These are phyloP conservation scores for Melinaea menophilus DNA, from an alignment of 2,888 invertebrate species.

Conservation along the genomic window DNA sequence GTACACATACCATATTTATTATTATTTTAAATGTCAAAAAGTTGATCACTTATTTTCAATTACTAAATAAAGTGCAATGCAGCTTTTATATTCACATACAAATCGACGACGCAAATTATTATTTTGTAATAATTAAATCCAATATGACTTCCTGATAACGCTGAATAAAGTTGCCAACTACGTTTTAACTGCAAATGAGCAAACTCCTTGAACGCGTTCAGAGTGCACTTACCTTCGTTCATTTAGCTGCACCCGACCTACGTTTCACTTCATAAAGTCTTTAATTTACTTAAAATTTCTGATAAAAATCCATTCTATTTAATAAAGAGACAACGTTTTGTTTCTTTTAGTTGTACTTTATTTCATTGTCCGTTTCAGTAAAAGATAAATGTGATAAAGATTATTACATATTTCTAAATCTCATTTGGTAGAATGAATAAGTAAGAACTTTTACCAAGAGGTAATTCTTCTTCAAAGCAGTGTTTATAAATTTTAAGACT, in stretches of 20 bases:
- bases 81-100: neutral
- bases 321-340: neutral
- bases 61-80: too few species aligned
- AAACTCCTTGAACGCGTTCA: conserved; percentile 1
- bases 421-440: too few species aligned
- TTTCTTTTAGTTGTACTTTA: neutral
- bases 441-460: too few species aligned
- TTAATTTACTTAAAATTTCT: neutral
- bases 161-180: conserved; percentile 5
- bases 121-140: neutral
- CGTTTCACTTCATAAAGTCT: neutral
- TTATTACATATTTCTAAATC: too few species aligned
- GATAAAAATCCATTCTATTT: neutral
- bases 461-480: too few species aligned
- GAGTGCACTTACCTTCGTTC: neutral
- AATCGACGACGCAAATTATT: neutral
- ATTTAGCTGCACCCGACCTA: neutral
- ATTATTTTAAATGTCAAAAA: too few species aligned
- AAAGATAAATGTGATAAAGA: too few species aligned
- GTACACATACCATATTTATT: too few species aligned
- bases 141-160: neutral
- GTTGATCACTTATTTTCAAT: too few species aligned
- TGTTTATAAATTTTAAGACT: too few species aligned
- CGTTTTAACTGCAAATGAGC: conserved; percentile 6
- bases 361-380: too few species aligned